Conservation (phyloP, 2,113 vertebrate genomes). For the Aldabrachelys gigantea region DNA sequence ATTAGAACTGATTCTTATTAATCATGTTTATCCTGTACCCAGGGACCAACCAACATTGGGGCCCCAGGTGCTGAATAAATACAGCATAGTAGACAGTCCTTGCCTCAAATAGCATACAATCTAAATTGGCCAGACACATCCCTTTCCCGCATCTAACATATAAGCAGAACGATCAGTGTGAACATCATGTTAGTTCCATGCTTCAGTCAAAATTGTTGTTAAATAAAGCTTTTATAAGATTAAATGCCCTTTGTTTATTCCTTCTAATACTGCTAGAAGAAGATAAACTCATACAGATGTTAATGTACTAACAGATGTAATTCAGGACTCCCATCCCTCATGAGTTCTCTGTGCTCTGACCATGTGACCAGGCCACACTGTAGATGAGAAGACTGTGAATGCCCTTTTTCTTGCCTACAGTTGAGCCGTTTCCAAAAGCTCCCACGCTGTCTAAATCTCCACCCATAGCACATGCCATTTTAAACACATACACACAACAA, state of each 20-base stretch:
- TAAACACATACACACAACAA: background rate
- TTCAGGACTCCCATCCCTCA: background rate
- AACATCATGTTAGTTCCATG: background rate
- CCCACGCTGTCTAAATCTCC: background rate
- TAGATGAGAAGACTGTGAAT: background rate
- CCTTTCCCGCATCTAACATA: too few relatives aligned
- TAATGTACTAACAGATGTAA: background rate
- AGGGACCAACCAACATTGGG: background rate
- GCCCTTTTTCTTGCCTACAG: background rate
- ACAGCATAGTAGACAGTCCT: background rate
- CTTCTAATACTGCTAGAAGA: background rate
- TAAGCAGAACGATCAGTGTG: accelerated
- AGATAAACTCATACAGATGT: background rate
- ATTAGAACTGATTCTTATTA: background rate
- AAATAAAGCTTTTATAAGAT: background rate
- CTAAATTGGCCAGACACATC: accelerated
- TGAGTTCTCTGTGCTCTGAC: background rate
- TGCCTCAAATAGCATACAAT: background rate
- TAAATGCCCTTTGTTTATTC: background rate
- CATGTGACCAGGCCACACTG: background rate
- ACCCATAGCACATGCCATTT: accelerated
- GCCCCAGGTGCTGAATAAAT: background rate
- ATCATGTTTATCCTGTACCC: background rate
- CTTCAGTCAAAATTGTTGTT: background rate
- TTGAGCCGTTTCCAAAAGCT: background rate